phyloP scores from a whole-genome alignment of 1,140 invertebrate genomes.

The Scaptomyza graminum region DNA sequence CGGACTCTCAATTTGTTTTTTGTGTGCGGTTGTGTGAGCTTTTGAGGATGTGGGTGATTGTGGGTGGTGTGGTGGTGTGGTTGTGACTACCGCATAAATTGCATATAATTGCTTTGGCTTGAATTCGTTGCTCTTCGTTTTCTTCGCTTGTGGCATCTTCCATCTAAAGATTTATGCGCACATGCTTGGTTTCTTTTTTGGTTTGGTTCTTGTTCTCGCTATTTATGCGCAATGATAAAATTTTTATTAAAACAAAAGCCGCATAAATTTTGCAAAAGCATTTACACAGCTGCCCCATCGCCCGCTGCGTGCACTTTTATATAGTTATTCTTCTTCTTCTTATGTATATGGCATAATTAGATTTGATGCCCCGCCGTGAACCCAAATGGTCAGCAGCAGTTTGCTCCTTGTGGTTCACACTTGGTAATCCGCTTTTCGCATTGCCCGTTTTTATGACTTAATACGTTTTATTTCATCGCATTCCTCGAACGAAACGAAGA shows the following conservation, averaged over 20 bases:
- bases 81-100: constrained; percentile 67
- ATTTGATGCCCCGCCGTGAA: constrained; percentile 68
- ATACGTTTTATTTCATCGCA: constrained; percentile 80
- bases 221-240: constrained; percentile 77
- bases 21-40: constrained; percentile 7
- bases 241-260: constrained; percentile 80
- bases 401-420: constrained; percentile 57
- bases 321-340: constrained; percentile 6
- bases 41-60: constrained; percentile 1
- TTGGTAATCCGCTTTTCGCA: constrained; percentile 73
- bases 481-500: constrained; percentile 21
- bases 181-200: constrained; percentile 46
- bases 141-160: constrained; percentile 18
- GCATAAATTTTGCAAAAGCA: constrained; percentile 63
- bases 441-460: constrained; percentile 75
- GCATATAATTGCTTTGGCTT: constrained; percentile 74
- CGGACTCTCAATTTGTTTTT: constrained; percentile 45
- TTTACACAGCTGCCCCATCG: constrained; percentile 47
- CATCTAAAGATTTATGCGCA: constrained; percentile 67
- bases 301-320: constrained; percentile 55
- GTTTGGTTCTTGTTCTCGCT: constrained; percentile 16
- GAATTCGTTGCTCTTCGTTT: constrained; percentile 26
- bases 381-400: constrained; percentile 29
- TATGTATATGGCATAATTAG: constrained; percentile 76
- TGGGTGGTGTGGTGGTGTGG: not conserved